These are phyloP conservation scores for Gambusia affinis DNA, from an alignment of 2,113 vertebrate genomes.

Conservation along the genomic window DNA sequence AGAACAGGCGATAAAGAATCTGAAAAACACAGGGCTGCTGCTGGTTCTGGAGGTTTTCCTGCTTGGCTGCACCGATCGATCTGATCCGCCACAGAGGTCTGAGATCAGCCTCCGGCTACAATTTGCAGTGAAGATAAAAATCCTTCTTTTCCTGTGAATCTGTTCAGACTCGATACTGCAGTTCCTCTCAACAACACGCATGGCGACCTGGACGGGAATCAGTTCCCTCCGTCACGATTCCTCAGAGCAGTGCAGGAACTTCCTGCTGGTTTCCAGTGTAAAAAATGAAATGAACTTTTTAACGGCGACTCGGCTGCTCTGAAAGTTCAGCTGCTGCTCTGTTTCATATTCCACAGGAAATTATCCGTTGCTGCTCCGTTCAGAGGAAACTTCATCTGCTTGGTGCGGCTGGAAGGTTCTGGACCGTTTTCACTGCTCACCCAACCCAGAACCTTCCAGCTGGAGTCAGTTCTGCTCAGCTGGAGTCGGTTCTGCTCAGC, in stretches of 20 bases:
- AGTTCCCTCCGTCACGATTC: too few species aligned
- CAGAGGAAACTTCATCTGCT: neutral
- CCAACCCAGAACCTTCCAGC: neutral
- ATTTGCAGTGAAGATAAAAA: too few species aligned
- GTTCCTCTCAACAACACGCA: neutral
- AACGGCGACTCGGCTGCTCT: too few species aligned
- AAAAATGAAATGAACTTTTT: too few species aligned
- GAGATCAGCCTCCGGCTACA: too few species aligned
- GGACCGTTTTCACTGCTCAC: neutral
- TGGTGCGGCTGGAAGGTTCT: conserved; percentile 19
- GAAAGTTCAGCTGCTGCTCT: too few species aligned
- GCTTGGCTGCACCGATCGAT: too few species aligned
- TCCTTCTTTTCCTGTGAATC: too few species aligned
- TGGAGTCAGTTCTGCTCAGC: neutral
- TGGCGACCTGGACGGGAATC: neutral
- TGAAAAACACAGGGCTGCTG: neutral
- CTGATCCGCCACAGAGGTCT: too few species aligned
- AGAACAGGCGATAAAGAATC: neutral
- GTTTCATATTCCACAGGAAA: too few species aligned
- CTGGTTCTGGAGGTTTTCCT: too few species aligned
- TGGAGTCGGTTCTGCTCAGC: neutral
- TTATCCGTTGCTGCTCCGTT: neutral
- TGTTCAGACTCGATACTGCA: conserved; percentile 26
- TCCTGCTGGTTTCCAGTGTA: too few species aligned
- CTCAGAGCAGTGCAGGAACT: neutral